A percentile compares a stretch with the other conserved stretches of the same genome.
phyloP scores from a whole-genome alignment of 2,888 invertebrate genomes.

The Taphrorychus bicolor region DNA sequence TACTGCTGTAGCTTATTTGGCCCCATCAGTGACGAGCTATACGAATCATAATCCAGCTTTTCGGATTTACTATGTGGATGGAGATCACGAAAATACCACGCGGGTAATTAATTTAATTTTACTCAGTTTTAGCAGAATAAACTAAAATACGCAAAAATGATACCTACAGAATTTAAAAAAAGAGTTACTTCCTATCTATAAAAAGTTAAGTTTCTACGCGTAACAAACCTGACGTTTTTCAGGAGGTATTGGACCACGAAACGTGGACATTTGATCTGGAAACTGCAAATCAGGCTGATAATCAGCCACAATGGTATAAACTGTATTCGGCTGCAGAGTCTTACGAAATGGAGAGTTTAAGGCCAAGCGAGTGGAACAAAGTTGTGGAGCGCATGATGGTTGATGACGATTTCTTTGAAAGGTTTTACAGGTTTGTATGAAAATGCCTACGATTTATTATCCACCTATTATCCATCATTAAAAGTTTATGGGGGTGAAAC shows the following conservation, averaged over 20 bases:
- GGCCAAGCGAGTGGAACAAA: constrained; percentile 90
- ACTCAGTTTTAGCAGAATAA: no score
- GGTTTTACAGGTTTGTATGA: constrained; percentile 79
- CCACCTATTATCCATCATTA: neutral
- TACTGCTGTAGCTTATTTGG: constrained; percentile 87
- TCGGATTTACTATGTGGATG: constrained; percentile 94
- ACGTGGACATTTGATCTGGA: constrained; percentile 94
- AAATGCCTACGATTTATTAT: neutral
- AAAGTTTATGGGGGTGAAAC: no score
- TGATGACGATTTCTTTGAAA: constrained; percentile 82
- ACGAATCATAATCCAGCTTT: constrained; percentile 92
- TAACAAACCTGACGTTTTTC: constrained; percentile 35
- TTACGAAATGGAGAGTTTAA: constrained; percentile 81
- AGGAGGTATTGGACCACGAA: constrained; percentile 93
- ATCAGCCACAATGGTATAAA: constrained; percentile 84
- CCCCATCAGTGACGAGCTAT: constrained; percentile 94
- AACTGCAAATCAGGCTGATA: constrained; percentile 77
- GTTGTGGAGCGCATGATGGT: constrained; percentile 85
- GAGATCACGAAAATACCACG: constrained; percentile 82
- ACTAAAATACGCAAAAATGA: neutral
- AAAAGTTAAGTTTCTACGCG: no score
- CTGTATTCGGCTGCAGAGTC: constrained; percentile 83
- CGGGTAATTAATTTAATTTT: constrained; percentile 65
- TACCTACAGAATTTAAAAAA: neutral
- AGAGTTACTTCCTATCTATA: neutral